These are phyloP conservation scores for Drosophila albomicans DNA, from an alignment of 1,140 invertebrate species.

Conservation along the genomic window DNA sequence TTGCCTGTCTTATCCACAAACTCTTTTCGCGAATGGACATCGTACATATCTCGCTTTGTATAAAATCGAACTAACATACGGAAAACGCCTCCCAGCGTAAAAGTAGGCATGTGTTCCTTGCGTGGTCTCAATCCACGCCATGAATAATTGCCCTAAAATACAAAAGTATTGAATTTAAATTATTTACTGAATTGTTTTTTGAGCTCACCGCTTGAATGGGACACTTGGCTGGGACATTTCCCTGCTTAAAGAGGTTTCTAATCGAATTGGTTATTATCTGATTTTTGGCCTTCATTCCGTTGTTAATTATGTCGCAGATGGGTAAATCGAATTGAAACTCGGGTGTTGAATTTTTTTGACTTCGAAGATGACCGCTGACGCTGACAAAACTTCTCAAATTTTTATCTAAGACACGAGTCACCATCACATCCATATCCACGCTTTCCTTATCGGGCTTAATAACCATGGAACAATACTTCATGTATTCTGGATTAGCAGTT, in stretches of 20 bases:
- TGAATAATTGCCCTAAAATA: background rate
- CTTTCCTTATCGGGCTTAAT: slow-evolving; percentile 1
- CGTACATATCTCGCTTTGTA: background rate
- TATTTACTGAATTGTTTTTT: background rate
- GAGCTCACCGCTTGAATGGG: background rate
- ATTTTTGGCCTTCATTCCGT: background rate
- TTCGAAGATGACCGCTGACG: background rate
- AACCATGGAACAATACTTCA: background rate
- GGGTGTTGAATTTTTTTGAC: background rate
- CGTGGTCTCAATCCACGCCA: slow-evolving; percentile 6
- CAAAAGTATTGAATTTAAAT: background rate
- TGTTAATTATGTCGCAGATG: slow-evolving; percentile 1
- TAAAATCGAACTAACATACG: background rate
- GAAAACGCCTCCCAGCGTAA: background rate
- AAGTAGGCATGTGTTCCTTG: background rate
- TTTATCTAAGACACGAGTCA: background rate
- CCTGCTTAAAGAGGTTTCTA: slow-evolving; percentile 14
- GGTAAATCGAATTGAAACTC: slow-evolving; percentile 8
- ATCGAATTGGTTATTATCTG: background rate
- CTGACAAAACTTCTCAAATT: background rate
- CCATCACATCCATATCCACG: background rate
- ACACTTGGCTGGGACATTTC: slow-evolving; percentile 14
- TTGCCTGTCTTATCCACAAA: slow-evolving; percentile 2
- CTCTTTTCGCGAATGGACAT: background rate
- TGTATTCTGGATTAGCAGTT: background rate